A percentile compares a stretch with the other conserved stretches of the same genome.
Conservation (phyloP, 2,113 vertebrate genomes). For the Phaethon lepturus region DNA sequence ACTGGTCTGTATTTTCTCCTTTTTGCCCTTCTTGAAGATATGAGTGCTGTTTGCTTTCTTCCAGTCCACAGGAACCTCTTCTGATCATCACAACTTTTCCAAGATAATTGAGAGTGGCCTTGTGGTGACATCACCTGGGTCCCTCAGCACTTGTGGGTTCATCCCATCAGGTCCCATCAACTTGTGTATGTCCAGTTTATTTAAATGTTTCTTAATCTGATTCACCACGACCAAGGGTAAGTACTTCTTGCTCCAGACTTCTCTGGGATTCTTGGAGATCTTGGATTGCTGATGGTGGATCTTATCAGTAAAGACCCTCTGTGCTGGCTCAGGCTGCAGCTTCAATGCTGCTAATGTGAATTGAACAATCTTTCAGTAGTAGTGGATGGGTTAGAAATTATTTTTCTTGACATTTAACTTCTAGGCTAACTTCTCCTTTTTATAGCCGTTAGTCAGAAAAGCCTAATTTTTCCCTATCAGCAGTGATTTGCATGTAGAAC, state of each 20-base stretch:
- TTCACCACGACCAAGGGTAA: rapidly evolving
- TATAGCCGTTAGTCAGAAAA: not conserved
- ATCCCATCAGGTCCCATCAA: not conserved
- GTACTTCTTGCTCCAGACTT: not conserved
- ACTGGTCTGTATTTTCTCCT: not conserved
- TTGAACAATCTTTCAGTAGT: not conserved
- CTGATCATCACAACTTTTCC: not conserved
- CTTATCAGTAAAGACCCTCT: not conserved
- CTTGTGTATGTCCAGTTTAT: not conserved
- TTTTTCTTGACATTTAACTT: not conserved
- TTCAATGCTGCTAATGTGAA: not conserved
- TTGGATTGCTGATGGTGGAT: not conserved
- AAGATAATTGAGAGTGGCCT: not conserved
- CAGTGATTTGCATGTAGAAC: not conserved
- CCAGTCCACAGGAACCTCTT: not conserved
- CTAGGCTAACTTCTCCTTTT: not conserved
- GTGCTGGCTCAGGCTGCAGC: not conserved
- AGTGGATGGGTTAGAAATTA: not conserved
- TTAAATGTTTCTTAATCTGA: not conserved
- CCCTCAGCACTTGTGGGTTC: not conserved
- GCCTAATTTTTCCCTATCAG: not conserved
- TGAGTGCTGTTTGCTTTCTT: not conserved
- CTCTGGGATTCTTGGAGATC: not conserved
- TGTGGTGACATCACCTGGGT: not conserved
- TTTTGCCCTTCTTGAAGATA: not conserved